Evolutionary conservation across 2,113 vertebrate species (phyloP), one percentile per base, ranked within the genome.

Genomic region (Gopherus evgoodei): DNA sequence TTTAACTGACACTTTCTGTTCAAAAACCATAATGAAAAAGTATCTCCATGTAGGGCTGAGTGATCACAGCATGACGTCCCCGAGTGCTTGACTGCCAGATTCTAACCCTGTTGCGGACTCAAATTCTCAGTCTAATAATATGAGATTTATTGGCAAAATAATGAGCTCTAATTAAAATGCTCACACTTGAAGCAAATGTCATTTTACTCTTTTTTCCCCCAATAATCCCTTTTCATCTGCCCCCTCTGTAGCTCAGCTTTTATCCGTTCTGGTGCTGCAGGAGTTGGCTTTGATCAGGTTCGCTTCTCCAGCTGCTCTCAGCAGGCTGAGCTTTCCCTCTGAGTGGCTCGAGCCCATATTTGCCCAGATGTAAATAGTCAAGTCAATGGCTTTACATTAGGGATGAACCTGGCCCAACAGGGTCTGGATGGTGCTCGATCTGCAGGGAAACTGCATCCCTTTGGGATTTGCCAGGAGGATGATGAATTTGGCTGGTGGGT

Each of bases 281-380:
- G 81, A 54, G 16, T 5, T 16, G 5, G 1, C 65, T 85, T 31
- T n/a, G 22, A 50, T 11, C 19, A 0, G 4, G 6, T 2, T 88
- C 47, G 9, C 12, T 1, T 0, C 0, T 59, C 65, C 47, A 42
- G 8, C 35, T 49, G n/a, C 31, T 91, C 29, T 9, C 49, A 44
- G 5, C 6, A 27, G 17, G 42, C 75, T 8, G 6, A 76, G 13
- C 38, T 27, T 76, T 47, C 22, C 11, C 11, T 8, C 12, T 27
- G 75, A 11, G 6, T 25, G 42, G 22, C 42, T 76, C 8, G 6
- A 76, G 10, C 22, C 47, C 38, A 44, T 25, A 76, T 3, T 6
- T 27, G 42, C 22, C 72, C 2, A 42, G 38, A 6, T 42, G 38
- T 25, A 7, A 44, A 24, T 6, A 6, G 42, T 44, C 6, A 42